Evolutionary conservation across 2,888 invertebrate genomes (phyloP).

Genomic region (Mesochorus sp.): DNA sequence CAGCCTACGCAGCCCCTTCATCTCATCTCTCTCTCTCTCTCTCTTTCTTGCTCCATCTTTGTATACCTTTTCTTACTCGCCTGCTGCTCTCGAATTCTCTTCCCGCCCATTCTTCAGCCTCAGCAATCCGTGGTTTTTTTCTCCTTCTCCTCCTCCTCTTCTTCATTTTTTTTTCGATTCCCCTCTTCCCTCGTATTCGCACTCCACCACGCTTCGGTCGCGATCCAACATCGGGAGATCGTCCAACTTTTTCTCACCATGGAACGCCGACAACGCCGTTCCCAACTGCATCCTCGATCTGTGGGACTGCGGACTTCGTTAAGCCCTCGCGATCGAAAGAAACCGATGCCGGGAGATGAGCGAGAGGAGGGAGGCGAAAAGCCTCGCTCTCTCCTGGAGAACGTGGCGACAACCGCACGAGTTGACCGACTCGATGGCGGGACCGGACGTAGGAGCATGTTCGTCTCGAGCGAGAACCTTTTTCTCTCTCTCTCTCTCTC

Average conservation of each 20-base stretch:
- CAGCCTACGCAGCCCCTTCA: constrained; percentile 46
- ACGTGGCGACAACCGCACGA: constrained; percentile 35
- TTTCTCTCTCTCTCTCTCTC: too few relatives aligned
- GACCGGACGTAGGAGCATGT: constrained; percentile 42
- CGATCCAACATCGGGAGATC: constrained; percentile 71
- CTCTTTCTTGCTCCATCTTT: constrained; percentile 38
- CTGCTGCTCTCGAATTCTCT: constrained; percentile 60
- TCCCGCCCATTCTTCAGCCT: constrained; percentile 58
- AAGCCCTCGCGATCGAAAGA: constrained; percentile 62
- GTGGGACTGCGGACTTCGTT: constrained; percentile 72
- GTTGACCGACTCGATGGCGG: constrained; percentile 58
- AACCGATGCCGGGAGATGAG: constrained; percentile 59
- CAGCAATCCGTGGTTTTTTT: constrained; percentile 38
- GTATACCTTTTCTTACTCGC: too few relatives aligned
- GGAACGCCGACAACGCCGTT: constrained; percentile 66
- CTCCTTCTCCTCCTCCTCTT: constrained; percentile 52
- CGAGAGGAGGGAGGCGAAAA: neutral
- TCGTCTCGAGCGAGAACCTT: neutral
- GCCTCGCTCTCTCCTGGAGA: constrained; percentile 36
- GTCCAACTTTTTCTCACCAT: constrained; percentile 81
- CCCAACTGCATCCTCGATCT: constrained; percentile 69
- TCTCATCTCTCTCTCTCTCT: constrained; percentile 40
- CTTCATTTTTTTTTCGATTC: constrained; percentile 48
- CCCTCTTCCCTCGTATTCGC: constrained; percentile 65
- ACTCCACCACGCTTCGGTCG: constrained; percentile 62